Evolutionary conservation across 1,140 invertebrate genomes (phyloP), one percentile per base, ranked within the genome.

Genomic region (Leptinotarsa defecta): DNA sequence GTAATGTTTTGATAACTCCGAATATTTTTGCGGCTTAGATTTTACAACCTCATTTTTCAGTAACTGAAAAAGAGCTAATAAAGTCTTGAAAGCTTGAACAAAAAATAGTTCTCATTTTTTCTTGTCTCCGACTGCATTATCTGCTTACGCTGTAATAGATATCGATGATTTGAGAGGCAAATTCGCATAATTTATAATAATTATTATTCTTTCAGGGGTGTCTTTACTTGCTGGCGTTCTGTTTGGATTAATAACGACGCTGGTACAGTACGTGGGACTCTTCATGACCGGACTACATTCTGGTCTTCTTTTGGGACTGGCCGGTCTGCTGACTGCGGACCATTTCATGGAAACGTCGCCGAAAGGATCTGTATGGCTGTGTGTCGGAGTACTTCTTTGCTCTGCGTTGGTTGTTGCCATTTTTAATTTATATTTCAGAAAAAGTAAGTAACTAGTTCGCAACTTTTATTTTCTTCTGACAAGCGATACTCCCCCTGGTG

Each of bases 241-340:
- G 5, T 93, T 94, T 79, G 94, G 94, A 3, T 88, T 94, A 24
- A 93, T 95, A 78, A 94, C 93, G 2, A 91, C 92, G 91, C 86
- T 95, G 74, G 93, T 95, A 48, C 93, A 94, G 83, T 94, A 95
- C 83, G 92, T 94, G 4, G 94, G 94, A 22, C 89, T 95, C 13
- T 95, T 95, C 84, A 91, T 94, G 87, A 92, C 92, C 13, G 94
- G 94, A n/a, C 91, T 95, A 79, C 92, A 94, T 82, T 91, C 93
- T 1, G 94, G 94, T 11, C 85, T 93, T 13, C 86, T 94, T 43
- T 85, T 91, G 11, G 91, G 89, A 5, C 85, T 92, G 20, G 89
- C 88, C 3, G 87, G 87, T 4, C 85, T 93, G 19, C 87, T 89
- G 20, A 83, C 86, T 22, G 88, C 89, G 71, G 88, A 90, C 77